phyloP scores from a whole-genome alignment of 2,113 vertebrate species.

The Oreotrochilus melanogaster region DNA sequence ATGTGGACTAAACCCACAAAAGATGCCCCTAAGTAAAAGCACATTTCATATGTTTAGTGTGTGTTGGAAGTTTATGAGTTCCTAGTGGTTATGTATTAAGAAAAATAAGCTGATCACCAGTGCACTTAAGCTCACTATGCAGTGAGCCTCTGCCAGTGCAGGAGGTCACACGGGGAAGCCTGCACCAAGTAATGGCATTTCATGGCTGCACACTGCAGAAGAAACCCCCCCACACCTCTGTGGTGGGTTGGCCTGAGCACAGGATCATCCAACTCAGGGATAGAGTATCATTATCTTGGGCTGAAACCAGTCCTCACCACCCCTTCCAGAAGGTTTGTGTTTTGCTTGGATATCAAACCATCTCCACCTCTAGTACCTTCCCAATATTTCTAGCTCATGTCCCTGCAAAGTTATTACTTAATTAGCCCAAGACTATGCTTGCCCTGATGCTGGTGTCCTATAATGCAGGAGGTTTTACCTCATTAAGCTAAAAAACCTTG shows the following conservation, averaged over 20 bases:
- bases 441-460: rapidly evolving
- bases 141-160: neutral
- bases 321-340: neutral
- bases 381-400: neutral
- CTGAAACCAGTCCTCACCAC: neutral
- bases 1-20: neutral
- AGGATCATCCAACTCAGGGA: neutral
- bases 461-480: neutral
- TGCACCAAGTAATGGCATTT: neutral
- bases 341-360: neutral
- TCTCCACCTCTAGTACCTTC: neutral
- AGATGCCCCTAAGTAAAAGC: neutral
- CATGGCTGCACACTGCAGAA: neutral
- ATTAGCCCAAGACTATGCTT: neutral
- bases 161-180: neutral
- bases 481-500: neutral
- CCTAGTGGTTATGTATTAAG: rapidly evolving
- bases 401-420: neutral
- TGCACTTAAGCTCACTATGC: neutral
- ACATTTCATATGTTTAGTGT: neutral
- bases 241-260: neutral
- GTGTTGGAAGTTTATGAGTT: neutral
- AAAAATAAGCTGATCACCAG: neutral
- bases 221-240: neutral
- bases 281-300: neutral